Conservation (phyloP, 2,797 vertebrate species). For the Coendou prehensilis region DNA sequence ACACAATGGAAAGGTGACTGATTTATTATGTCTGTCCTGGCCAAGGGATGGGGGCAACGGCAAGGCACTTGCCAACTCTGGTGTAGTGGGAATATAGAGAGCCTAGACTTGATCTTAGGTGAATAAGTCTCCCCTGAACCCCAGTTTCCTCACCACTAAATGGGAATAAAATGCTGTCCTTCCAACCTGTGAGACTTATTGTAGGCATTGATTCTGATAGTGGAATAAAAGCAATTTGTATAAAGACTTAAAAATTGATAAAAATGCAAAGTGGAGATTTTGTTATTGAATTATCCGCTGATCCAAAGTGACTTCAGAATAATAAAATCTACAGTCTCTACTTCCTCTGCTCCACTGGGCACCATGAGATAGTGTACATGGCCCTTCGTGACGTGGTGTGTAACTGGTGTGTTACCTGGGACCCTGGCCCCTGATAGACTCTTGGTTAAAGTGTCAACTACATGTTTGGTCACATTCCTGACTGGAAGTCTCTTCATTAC, state of each 20-base stretch:
- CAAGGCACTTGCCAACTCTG: not conserved
- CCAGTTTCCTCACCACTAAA: not conserved
- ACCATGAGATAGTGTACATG: accelerated
- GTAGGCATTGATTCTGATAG: not conserved
- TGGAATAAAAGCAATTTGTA: not conserved
- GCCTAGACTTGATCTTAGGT: not conserved
- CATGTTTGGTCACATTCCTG: not conserved
- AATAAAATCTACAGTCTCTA: accelerated
- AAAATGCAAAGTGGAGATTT: not conserved
- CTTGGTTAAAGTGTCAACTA: not conserved
- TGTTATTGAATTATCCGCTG: not conserved
- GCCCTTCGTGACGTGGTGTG: accelerated
- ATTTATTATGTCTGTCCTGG: not conserved
- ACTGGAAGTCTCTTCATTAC: not conserved
- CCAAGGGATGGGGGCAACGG: not conserved
- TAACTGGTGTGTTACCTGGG: not conserved
- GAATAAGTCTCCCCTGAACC: not conserved
- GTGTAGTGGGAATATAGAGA: not conserved
- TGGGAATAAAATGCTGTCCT: not conserved
- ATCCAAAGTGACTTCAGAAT: not conserved
- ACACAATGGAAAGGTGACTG: not conserved
- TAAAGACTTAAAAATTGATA: not conserved
- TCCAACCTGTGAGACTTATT: not conserved
- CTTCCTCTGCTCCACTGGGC: not conserved
- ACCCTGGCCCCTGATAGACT: not conserved